Conservation (phyloP, 2,113 vertebrate genomes). For the Hippocampus zosterae region DNA sequence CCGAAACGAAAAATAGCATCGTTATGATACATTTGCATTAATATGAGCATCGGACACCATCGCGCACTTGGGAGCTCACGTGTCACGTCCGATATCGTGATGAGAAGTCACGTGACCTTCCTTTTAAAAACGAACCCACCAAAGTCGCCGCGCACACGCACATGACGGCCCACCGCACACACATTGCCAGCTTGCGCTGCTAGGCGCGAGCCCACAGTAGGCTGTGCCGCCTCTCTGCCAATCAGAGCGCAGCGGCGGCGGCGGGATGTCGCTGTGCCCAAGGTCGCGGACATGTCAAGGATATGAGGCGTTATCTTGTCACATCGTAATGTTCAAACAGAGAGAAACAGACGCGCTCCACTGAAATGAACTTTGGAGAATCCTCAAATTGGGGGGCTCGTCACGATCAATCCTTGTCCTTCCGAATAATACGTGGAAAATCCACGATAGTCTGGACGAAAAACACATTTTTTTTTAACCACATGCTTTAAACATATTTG, state of each 20-base stretch:
- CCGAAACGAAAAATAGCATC: not conserved
- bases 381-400: not conserved
- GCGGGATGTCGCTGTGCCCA: slow-evolving; percentile 24
- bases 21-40: not conserved
- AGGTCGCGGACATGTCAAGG: slow-evolving; percentile 44
- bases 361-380: not conserved
- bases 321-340: slow-evolving; percentile 24
- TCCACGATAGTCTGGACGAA: no score
- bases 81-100: not conserved
- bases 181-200: slow-evolving; percentile 8
- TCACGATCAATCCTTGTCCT: not conserved
- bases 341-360: not conserved
- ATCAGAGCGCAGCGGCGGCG: slow-evolving; percentile 13
- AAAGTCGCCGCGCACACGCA: slow-evolving; percentile 1
- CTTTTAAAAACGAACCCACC: not conserved
- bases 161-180: not conserved
- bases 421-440: no score
- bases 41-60: not conserved
- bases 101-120: slow-evolving; percentile 21
- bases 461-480: no score
- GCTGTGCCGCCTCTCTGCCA: slow-evolving; percentile 44
- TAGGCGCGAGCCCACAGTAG: slow-evolving; percentile 24
- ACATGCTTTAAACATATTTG: no score
- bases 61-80: slow-evolving; percentile 6
- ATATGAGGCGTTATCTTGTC: slow-evolving; percentile 31